Base-by-base conservation (phyloP, 1,140 invertebrate species). In the Drosophila sproati region DNA sequence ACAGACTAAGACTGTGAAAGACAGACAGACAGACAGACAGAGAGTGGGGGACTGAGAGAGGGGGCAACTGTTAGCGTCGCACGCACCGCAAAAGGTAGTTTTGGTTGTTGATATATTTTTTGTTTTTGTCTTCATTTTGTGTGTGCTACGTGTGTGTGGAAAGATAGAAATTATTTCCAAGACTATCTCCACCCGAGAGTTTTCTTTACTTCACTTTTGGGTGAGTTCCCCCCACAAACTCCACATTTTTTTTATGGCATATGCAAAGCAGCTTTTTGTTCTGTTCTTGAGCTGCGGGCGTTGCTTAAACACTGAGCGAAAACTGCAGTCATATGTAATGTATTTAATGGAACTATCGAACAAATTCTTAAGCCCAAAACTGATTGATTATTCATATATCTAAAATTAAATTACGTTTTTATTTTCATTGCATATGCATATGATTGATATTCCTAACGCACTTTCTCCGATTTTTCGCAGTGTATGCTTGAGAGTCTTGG, bases 121-220 rank as follows among this genome's bases (percentile, higher is more conserved):
- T 45, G 12, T 37, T 68, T 39, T 39, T 77, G 47, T 63, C 66
- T 37, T 62, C 61, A 52, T 31, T 55, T 60, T 55, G 59, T 60
- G 43, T 77, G 47, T 63, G 70, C 61, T 69, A 78, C 68, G 83
- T 77, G 79, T 78, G 76, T 78, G 85, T 83, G 71, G 52, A 60
- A 62, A 75, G 60, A 57, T 66, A 74, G 83, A 83, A 83, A 86
- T 71, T 82, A 88, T 85, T 85, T 88, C 60, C 68, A 87, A 80
- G 61, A 51, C 51, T 60, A 28, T 54, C 77, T 70, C 10, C 66
- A 35, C 29, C 10, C 47, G 28, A 37, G 55, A 55, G 43, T 45
- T 71, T 74, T 72, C 35, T 56, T 31, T 37, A 29, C 20, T 39
- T 31, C 41, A n/a, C 45, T 54, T 59, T 74, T 47, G 62, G 55